Conservation (phyloP, 2,797 vertebrate genomes). For the Myiotriccus ornatus region DNA sequence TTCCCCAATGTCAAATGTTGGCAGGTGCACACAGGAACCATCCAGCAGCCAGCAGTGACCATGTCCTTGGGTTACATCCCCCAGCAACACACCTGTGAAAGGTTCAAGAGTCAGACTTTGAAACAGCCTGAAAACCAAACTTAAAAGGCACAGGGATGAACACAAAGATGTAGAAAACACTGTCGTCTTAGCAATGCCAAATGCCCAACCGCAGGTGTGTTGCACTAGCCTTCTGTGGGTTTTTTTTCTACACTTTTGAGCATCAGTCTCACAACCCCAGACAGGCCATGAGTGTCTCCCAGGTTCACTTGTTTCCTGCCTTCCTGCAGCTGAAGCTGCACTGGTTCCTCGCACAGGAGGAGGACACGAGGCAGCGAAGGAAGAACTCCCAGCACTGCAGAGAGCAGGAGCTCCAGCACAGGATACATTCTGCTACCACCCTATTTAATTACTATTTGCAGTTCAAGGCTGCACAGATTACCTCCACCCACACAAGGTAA, state of each 20-base stretch:
- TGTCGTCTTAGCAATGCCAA: neutral
- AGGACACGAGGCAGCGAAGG: neutral
- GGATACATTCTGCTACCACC: constrained; percentile 54
- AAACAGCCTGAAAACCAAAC: neutral
- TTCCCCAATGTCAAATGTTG: neutral
- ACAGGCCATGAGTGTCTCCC: neutral
- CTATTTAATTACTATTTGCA: constrained; percentile 68
- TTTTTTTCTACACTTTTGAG: neutral
- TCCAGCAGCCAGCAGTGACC: neutral
- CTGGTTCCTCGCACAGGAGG: neutral
- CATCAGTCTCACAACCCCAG: neutral
- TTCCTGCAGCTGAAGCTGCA: neutral
- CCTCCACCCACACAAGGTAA: constrained; percentile 65
- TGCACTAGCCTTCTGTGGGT: neutral
- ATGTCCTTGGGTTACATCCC: neutral
- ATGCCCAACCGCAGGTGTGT: neutral
- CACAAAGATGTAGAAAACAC: neutral
- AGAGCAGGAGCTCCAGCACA: constrained; percentile 1
- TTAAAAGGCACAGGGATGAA: neutral
- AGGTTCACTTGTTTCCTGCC: neutral
- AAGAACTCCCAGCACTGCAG: neutral
- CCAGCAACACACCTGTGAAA: neutral
- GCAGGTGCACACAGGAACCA: neutral
- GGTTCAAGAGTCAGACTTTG: neutral
- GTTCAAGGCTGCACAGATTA: constrained; percentile 54